Base-by-base conservation (phyloP, 2,888 invertebrate genomes). In the Epiblema foenella region DNA sequence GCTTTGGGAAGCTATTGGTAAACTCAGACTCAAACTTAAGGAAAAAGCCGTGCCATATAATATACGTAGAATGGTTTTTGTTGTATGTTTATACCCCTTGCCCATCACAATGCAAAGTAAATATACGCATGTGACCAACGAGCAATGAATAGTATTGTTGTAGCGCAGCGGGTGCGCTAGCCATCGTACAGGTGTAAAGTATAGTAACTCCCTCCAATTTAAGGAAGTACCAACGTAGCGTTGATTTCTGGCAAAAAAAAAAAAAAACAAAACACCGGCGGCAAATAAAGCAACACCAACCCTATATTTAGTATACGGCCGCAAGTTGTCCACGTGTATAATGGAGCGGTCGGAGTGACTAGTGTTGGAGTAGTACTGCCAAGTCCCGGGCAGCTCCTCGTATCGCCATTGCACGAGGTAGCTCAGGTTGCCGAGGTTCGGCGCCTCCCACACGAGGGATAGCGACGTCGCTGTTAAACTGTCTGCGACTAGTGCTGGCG, bases 241-340 rank as follows among this genome's bases (percentile, higher is more conserved):
- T 24, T 24, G 24, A 29, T 29, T 29, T 8, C 33, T 0, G 0
- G 54, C 8, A 8, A 33, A n/a, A 54, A 54, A 15, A 18, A 24
- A 54, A 15, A 20, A 24, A 5, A 24, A 12, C 0, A 15, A 54
- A 24, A 54, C 2, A 33, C 33, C 33, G 0, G 33, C 9, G 33
- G 33, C 33, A 42, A 42, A 12, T 33, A 62, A 17, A 46, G 2
- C 8, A 49, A 24, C 18, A 84, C 94, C 92, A 91, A 98, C 98
- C 94, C 96, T 95, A 85, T 98, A 98, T 84, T 97, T 97, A 0
- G 98, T 97, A 84, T 97, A 98, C 0, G 98, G 98, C 77, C 96
- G 95, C 62, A 98, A 93, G 77, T 96, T 95, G 76, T 96, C 95
- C 10, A 98, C 96, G 33, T 95, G 94, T 77, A 96, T 96, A 52